Base-by-base conservation (phyloP, 1,140 invertebrate genomes). In the Chrysoperla carnea region DNA sequence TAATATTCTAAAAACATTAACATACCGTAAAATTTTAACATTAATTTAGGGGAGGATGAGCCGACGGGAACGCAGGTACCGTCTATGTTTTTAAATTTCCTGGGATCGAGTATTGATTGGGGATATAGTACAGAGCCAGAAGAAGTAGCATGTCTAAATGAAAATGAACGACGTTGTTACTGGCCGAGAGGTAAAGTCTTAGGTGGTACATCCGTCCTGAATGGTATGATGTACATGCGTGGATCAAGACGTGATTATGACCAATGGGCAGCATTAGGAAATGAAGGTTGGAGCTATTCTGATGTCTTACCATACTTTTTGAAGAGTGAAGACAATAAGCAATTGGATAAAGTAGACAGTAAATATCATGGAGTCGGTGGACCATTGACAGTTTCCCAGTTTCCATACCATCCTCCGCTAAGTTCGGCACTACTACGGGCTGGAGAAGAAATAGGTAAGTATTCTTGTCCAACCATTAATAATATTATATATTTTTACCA, bases 181-280 rank as follows among this genome's bases (percentile, higher is more conserved):
- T 87, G 84, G 84, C 82, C 85, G 0, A 69, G 83, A 55, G 84
- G 84, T 54, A 90, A 89, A 63, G 80, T 87, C 0, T 58, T 91
- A 2, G 91, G 91, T 13, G 92, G 92, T 2, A 93, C 87, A 1
- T 91, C 88, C 23, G 86, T 90, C 0, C 75, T 97, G 63, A 97
- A 97, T 59, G 90, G 89, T 2, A 96, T 97, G 91, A 90, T 90
- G 63, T 96, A 97, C 59, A 89, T 95, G 44, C 69, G 93, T 39
- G 93, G 92, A 2, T 84, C 90, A 51, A 73, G 79, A 8, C 76
- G 76, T 49, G 93, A 97, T 61, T 97, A 82, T 60, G 86, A 97
- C 55, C 66, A 78, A 38, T 97, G 92, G 93, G 83, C 83, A 6
- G 70, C 68, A 6, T 65, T 80, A 38, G 92, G 92, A 2, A 89